A percentile compares a stretch with the other conserved stretches of the same genome.
phyloP scores from a whole-genome alignment of 2,888 invertebrate species.

The Andrena flavipes region DNA sequence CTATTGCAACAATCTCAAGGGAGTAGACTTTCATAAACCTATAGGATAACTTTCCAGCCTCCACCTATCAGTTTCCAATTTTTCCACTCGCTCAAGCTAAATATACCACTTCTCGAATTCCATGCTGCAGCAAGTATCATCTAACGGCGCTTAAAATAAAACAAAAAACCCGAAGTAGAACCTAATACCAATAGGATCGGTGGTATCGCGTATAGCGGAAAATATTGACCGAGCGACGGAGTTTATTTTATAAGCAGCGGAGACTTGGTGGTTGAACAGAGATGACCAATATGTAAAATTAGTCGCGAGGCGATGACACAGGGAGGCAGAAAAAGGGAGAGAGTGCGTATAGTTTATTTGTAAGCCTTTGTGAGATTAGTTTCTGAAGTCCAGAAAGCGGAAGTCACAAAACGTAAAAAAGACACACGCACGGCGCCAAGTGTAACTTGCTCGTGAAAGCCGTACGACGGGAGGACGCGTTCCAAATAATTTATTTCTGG shows the following conservation, averaged over 20 bases:
- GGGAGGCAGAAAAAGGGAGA: background rate
- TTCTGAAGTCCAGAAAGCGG: conserved; percentile 53
- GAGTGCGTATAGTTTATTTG: conserved; percentile 52
- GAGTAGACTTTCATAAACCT: background rate
- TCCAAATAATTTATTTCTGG: conserved; percentile 66
- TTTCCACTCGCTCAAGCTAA: too few relatives aligned
- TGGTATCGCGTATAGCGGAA: background rate
- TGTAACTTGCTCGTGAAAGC: conserved; percentile 52
- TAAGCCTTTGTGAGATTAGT: conserved; percentile 63
- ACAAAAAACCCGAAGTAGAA: background rate
- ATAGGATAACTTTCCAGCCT: background rate
- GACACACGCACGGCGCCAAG: conserved; percentile 30
- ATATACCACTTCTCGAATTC: too few relatives aligned
- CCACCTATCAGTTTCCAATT: background rate
- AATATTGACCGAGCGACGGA: background rate
- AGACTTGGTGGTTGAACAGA: background rate
- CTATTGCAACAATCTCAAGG: background rate
- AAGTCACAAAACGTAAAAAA: conserved; percentile 54
- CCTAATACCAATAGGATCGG: background rate
- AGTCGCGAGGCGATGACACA: conserved; percentile 3
- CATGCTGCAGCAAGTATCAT: too few relatives aligned
- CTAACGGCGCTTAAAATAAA: background rate
- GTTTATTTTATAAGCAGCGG: conserved; percentile 28
- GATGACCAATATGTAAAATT: conserved; percentile 46
- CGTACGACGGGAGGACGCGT: conserved; percentile 48